A percentile compares a stretch with the other conserved stretches of the same genome.
These are phyloP conservation scores for Lepidochrysops patricia DNA, from an alignment of 2,888 invertebrate genomes.

Conservation along the genomic window DNA sequence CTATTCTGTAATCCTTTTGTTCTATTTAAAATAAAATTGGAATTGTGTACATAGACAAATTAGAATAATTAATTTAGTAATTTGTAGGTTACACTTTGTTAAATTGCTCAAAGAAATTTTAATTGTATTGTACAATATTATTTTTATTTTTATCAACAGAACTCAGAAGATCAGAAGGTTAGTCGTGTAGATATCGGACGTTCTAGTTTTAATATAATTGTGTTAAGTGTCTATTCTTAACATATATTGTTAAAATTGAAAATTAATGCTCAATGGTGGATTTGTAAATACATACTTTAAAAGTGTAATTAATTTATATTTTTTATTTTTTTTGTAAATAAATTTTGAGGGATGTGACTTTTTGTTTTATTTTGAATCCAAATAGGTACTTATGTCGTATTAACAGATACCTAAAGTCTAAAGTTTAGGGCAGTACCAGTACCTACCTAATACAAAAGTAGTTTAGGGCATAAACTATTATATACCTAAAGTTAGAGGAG, in stretches of 20 bases:
- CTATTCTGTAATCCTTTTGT: background rate
- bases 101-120: background rate
- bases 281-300: slow-evolving; percentile 30
- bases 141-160: background rate
- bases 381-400: too few species aligned
- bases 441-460: too few species aligned
- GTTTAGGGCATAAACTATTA: too few species aligned
- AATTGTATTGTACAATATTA: background rate
- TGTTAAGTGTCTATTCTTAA: slow-evolving; percentile 9
- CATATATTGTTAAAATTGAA: slow-evolving; percentile 23
- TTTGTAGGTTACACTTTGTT: background rate
- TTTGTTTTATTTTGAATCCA: background rate
- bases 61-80: background rate
- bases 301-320: slow-evolving; percentile 30
- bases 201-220: background rate
- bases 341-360: slow-evolving; percentile 28
- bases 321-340: slow-evolving; percentile 53
- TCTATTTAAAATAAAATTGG: background rate
- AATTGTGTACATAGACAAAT: background rate
- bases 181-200: background rate
- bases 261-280: slow-evolving; percentile 41
- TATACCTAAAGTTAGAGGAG: too few species aligned
- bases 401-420: too few species aligned
- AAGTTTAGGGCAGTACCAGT: too few species aligned
- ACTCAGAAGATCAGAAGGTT: background rate